Evolutionary conservation across 2,888 invertebrate species (phyloP).

Genomic region (Mamestra brassicae): DNA sequence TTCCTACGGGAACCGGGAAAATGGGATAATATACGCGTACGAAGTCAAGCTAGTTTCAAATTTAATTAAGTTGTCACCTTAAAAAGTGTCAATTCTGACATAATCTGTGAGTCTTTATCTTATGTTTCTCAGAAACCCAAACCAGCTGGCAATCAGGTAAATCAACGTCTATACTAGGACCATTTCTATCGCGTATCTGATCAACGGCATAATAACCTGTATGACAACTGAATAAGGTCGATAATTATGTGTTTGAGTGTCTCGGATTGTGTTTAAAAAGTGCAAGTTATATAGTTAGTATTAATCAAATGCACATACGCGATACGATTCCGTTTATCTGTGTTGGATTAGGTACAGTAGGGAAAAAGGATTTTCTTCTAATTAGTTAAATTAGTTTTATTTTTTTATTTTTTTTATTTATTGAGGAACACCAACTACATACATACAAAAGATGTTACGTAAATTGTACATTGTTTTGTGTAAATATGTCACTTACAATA

Average conservation of each 20-base stretch:
- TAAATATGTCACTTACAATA: too few relatives aligned
- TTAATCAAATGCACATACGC: constrained; percentile 64
- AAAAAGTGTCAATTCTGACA: constrained; percentile 11
- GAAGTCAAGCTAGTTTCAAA: too few relatives aligned
- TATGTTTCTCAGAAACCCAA: constrained; percentile 43
- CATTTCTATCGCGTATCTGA: constrained; percentile 29
- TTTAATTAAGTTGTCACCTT: background rate
- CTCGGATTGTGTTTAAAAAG: constrained; percentile 40
- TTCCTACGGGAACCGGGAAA: too few relatives aligned
- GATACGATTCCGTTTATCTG: constrained; percentile 46
- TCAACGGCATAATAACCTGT: constrained; percentile 26
- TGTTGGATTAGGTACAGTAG: constrained; percentile 47
- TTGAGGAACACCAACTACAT: too few relatives aligned
- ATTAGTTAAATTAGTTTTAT: too few relatives aligned
- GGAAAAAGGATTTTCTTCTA: background rate
- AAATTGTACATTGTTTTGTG: too few relatives aligned
- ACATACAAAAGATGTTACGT: too few relatives aligned
- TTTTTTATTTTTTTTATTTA: too few relatives aligned
- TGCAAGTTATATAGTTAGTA: constrained; percentile 60
- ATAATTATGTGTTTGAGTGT: background rate
- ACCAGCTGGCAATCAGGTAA: constrained; percentile 50
- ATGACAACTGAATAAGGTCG: constrained; percentile 24
- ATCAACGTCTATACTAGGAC: constrained; percentile 31
- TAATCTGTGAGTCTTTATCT: constrained; percentile 29
- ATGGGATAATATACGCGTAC: too few relatives aligned